These are phyloP conservation scores for Periophthalmus modestus DNA, from an alignment of 2,113 vertebrate species.

Conservation along the genomic window DNA sequence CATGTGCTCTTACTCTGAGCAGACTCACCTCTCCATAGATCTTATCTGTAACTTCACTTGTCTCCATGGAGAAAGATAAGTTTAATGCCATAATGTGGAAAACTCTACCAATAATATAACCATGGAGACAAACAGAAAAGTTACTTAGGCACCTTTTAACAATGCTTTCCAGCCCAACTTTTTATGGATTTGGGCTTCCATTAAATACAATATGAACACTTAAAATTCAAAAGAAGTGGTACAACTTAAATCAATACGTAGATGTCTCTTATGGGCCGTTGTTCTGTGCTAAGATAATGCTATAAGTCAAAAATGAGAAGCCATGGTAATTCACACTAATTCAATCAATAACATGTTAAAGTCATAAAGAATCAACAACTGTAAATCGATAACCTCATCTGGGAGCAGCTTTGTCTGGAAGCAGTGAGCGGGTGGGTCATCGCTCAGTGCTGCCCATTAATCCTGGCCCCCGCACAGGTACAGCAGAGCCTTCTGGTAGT, in stretches of 20 bases:
- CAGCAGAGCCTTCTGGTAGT: slow-evolving; percentile 90
- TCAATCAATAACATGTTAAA: slow-evolving; percentile 31
- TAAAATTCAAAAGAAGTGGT: not conserved
- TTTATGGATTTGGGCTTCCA: not conserved
- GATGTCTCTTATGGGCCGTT: not conserved
- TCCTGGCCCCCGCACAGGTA: slow-evolving; percentile 91
- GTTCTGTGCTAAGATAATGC: not conserved
- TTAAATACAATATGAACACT: not conserved
- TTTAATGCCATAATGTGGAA: no score
- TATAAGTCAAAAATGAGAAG: slow-evolving; percentile 23
- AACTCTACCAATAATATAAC: no score
- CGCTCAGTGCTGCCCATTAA: slow-evolving; percentile 65
- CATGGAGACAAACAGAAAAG: no score
- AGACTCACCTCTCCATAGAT: no score
- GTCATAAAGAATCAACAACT: slow-evolving; percentile 29
- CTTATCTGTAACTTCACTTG: no score
- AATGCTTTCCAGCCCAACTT: not conserved
- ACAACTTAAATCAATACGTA: not conserved
- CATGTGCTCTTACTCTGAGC: no score
- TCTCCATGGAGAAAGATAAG: no score
- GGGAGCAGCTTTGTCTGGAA: slow-evolving; percentile 20
- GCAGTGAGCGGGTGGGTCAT: slow-evolving; percentile 20
- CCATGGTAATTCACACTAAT: slow-evolving; percentile 34
- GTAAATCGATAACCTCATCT: slow-evolving; percentile 41
- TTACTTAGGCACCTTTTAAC: no score